A percentile compares a stretch with the other conserved stretches of the same genome.
Conservation (phyloP, 2,113 vertebrate species). For the Phylloscopus trochiloides region DNA sequence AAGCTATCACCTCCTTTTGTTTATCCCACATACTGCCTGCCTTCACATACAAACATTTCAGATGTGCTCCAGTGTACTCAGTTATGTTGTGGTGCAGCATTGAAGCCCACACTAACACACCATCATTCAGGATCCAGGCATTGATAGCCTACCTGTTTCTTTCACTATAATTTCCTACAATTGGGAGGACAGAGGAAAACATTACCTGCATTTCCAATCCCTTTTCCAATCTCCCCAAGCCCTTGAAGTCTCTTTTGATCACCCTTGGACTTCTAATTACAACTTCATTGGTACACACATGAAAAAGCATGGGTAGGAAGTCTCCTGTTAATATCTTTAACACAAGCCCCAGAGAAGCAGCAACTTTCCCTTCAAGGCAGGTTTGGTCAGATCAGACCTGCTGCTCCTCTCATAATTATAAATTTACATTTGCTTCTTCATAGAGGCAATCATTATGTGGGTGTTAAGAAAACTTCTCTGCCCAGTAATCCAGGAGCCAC, state of each 20-base stretch:
- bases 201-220: not conserved
- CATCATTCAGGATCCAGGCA: not conserved
- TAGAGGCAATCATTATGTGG: not conserved
- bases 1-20: not conserved
- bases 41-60: not conserved
- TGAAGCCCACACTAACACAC: not conserved
- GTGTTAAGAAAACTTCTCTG: not conserved
- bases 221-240: not conserved
- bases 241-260: not conserved
- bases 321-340: not conserved
- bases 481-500: not conserved
- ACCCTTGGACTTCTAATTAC: not conserved
- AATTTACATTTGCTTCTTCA: not conserved
- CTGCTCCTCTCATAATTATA: not conserved
- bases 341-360: not conserved
- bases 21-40: not conserved
- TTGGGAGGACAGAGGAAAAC: rapidly evolving
- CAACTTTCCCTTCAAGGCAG: not conserved
- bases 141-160: not conserved
- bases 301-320: not conserved
- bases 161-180: not conserved
- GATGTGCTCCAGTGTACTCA: rapidly evolving
- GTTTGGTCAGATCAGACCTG: not conserved
- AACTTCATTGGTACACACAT: not conserved
- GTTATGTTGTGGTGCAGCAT: rapidly evolving